Percentiles rank a stretch among this genome's conserved stretches.
Evolutionary conservation across 2,113 vertebrate species (phyloP).

Genomic region (Geococcyx californianus): DNA sequence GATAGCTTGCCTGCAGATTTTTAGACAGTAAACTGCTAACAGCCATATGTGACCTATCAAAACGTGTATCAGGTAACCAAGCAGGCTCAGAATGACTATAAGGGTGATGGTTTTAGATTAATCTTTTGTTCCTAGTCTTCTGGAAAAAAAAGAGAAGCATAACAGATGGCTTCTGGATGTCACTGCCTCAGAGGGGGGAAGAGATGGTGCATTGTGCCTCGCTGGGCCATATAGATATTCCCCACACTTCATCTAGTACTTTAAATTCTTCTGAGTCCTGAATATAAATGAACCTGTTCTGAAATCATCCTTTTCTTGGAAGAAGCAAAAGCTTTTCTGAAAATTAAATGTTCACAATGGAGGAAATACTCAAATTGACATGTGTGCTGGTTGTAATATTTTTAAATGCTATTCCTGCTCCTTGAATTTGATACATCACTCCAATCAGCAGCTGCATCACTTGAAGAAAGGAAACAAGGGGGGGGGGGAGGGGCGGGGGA

Average conservation of each 20-base stretch:
- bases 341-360: constrained; percentile 7
- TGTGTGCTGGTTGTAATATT: background rate
- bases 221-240: background rate
- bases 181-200: rapidly evolving
- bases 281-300: background rate
- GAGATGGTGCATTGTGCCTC: background rate
- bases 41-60: background rate
- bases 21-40: background rate
- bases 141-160: background rate
- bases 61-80: background rate
- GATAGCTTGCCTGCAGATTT: background rate
- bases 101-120: background rate
- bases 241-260: background rate
- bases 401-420: constrained; percentile 29
- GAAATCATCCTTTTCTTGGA: background rate
- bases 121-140: background rate
- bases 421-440: constrained; percentile 25
- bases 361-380: constrained; percentile 23
- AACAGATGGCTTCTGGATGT: background rate
- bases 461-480: background rate
- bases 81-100: background rate
- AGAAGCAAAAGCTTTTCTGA: background rate
- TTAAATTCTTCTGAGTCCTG: background rate
- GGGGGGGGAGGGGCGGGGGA: too few species aligned
- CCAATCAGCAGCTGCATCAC: background rate